Evolutionary conservation across 1,140 invertebrate genomes (phyloP).

Genomic region (Pseudomyrmex dendroicus): DNA sequence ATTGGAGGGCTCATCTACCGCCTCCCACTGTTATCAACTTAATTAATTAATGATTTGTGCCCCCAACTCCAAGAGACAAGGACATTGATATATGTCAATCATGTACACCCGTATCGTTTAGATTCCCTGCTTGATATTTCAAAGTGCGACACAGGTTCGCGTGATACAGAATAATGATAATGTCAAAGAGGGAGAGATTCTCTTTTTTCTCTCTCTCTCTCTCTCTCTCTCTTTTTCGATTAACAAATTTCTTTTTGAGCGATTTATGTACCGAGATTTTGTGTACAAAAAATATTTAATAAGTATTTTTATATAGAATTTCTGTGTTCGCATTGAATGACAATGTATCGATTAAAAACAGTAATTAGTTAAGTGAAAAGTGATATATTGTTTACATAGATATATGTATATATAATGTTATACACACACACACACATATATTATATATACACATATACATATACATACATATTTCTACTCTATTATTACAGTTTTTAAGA

Average conservation of each 20-base stretch:
- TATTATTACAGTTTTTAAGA: not conserved
- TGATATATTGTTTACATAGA: not conserved
- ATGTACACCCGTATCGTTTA: conserved; percentile 69
- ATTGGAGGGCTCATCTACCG: conserved; percentile 68
- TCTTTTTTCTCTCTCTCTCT: too few relatives aligned
- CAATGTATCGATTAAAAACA: not conserved
- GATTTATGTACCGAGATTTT: not conserved
- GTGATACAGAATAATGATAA: conserved; percentile 15
- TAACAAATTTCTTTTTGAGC: not conserved
- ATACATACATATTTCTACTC: not conserved
- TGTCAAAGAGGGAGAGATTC: not conserved
- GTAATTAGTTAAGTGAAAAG: not conserved
- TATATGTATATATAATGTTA: not conserved
- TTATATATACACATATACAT: not conserved
- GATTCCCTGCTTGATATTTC: conserved; percentile 65
- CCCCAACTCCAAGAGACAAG: conserved; percentile 81
- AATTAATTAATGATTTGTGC: conserved; percentile 81
- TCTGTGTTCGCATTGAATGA: not conserved
- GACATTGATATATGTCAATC: conserved; percentile 83
- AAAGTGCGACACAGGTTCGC: not conserved
- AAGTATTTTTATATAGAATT: conserved; percentile 24
- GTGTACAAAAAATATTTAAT: not conserved
- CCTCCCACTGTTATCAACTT: conserved; percentile 76
- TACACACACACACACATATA: too few relatives aligned
- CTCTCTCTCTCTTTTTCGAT: not conserved